Percentiles rank a stretch among this genome's conserved stretches.
These are phyloP conservation scores for Drosophila borealis DNA, from an alignment of 2,888 invertebrate genomes.

Conservation along the genomic window DNA sequence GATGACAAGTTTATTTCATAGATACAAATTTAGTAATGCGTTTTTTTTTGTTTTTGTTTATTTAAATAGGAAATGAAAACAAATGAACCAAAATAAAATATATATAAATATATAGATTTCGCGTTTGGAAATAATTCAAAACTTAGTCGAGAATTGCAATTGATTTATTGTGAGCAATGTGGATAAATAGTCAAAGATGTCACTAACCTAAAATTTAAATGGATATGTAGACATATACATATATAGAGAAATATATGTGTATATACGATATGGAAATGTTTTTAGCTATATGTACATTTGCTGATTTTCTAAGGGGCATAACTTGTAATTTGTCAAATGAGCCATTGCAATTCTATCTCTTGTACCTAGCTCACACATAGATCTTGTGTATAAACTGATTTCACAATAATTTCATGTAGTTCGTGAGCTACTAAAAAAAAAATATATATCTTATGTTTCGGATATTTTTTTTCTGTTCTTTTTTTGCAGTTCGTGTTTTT, in stretches of 20 bases:
- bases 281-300: neutral
- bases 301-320: neutral
- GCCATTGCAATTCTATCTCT: conserved; percentile 22
- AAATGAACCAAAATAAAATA: neutral
- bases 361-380: neutral
- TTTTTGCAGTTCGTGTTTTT: neutral
- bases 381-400: conserved; percentile 5
- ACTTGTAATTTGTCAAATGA: conserved; percentile 6
- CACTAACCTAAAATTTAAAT: conserved; percentile 25
- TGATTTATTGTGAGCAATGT: conserved; percentile 31
- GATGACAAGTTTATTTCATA: conserved; percentile 3
- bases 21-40: neutral
- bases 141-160: conserved; percentile 15
- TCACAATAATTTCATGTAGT: conserved; percentile 2
- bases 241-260: neutral
- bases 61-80: neutral
- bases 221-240: neutral
- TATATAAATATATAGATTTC: neutral
- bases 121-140: neutral
- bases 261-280: neutral
- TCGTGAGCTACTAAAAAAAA: conserved; percentile 3
- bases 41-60: neutral
- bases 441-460: neutral
- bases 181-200: conserved; percentile 1
- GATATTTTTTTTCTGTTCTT: neutral